phyloP scores from a whole-genome alignment of 2,797 vertebrate species.

The Chelmon rostratus region DNA sequence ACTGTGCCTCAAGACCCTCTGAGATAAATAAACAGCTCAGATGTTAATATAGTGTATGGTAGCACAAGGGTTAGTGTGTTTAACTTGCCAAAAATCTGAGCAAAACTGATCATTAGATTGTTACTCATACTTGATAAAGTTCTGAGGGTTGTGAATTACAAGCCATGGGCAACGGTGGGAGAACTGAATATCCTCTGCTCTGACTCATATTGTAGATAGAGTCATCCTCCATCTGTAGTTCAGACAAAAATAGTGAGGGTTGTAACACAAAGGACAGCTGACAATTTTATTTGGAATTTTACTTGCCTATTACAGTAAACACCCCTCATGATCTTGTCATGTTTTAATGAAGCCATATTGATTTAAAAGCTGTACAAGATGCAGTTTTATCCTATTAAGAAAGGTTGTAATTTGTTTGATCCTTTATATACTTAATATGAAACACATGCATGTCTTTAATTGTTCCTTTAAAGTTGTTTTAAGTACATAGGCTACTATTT shows the following conservation, averaged over 20 bases:
- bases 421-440: neutral
- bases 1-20: conserved; percentile 79
- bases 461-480: neutral
- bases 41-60: neutral
- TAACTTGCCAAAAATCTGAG: neutral
- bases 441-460: neutral
- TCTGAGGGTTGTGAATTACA: conserved; percentile 75
- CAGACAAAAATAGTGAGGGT: conserved; percentile 1
- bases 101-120: conserved; percentile 1
- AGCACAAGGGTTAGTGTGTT: neutral
- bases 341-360: neutral
- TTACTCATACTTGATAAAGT: conserved; percentile 82
- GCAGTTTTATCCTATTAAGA: neutral
- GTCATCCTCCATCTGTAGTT: conserved; percentile 73
- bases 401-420: neutral
- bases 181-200: conserved; percentile 55
- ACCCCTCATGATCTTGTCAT: neutral
- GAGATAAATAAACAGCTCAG: conserved; percentile 36
- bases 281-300: neutral
- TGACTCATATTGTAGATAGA: conserved; percentile 83
- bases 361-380: neutral
- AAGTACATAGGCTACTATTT: too few relatives aligned
- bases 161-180: conserved; percentile 68
- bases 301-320: neutral
- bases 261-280: conserved; percentile 1